Conservation (phyloP, 2,888 invertebrate genomes). For the Bedellia somnulentella region DNA sequence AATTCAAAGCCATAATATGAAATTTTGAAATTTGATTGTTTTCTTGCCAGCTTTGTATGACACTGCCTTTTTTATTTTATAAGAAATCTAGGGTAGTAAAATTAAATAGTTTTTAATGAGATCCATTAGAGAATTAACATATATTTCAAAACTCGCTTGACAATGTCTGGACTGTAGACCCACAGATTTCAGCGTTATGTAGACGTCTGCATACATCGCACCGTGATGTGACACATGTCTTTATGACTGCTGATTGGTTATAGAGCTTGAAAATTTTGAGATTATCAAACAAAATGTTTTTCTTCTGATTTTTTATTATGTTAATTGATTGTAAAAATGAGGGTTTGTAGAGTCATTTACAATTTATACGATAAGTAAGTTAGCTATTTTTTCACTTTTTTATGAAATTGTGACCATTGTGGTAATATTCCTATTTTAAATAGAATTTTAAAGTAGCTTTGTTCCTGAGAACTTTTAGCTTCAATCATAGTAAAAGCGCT, state of each 20-base stretch:
- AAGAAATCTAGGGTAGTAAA: slow-evolving; percentile 36
- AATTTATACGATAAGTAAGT: too few species aligned
- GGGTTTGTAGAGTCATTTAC: too few species aligned
- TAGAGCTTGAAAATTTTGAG: not conserved
- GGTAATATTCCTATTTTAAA: too few species aligned
- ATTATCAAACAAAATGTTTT: too few species aligned
- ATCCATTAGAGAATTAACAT: too few species aligned
- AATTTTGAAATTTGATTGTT: slow-evolving; percentile 17
- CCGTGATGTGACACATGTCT: slow-evolving; percentile 56
- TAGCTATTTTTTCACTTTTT: too few species aligned
- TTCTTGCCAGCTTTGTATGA: slow-evolving; percentile 58
- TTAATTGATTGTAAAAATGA: too few species aligned
- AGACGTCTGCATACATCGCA: slow-evolving; percentile 56
- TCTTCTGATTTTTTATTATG: too few species aligned
- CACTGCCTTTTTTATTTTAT: slow-evolving; percentile 46
- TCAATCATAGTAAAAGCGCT: slow-evolving; percentile 23
- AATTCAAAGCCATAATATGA: slow-evolving; percentile 55
- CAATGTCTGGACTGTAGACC: too few species aligned
- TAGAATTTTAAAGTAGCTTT: too few species aligned
- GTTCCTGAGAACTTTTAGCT: slow-evolving; percentile 1
- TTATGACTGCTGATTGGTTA: slow-evolving; percentile 25
- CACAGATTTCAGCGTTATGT: slow-evolving; percentile 33
- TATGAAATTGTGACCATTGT: too few species aligned
- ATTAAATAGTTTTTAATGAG: slow-evolving; percentile 6
- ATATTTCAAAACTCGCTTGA: too few species aligned